Conservation (phyloP, 2,113 vertebrate species). For the Microtus pennsylvanicus region DNA sequence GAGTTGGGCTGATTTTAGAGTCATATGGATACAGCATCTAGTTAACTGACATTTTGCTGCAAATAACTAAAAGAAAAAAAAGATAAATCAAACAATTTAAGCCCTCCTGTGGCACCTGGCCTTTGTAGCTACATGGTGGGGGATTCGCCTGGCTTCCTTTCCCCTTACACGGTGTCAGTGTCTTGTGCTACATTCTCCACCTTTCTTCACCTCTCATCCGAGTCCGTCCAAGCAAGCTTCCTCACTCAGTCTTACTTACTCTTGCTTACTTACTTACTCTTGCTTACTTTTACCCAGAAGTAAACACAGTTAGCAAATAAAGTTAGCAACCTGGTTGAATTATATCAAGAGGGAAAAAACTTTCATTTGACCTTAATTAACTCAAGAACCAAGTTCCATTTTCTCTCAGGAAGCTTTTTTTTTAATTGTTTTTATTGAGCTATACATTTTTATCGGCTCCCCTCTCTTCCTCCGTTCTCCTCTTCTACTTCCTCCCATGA, state of each 20-base stretch:
- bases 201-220: background rate
- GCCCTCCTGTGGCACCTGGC: too few relatives aligned
- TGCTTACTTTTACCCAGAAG: background rate
- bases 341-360: background rate
- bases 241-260: background rate
- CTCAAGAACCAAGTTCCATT: slow-evolving; percentile 9
- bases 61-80: slow-evolving; percentile 4
- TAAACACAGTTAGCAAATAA: background rate
- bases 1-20: background rate
- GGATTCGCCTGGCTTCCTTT: background rate
- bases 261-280: background rate
- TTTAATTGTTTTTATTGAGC: background rate
- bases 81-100: background rate
- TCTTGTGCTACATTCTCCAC: background rate
- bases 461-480: too few relatives aligned
- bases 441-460: too few relatives aligned
- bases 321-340: slow-evolving; percentile 7
- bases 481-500: too few relatives aligned
- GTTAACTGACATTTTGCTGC: background rate
- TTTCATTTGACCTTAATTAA: background rate
- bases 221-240: background rate
- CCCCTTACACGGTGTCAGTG: background rate
- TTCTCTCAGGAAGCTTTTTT: slow-evolving; percentile 17
- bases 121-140: too few relatives aligned
- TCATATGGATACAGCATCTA: fast-evolving